Percentiles rank a stretch among this genome's conserved stretches.
phyloP scores from a whole-genome alignment of 2,888 invertebrate genomes.

The Clivina fossor region DNA sequence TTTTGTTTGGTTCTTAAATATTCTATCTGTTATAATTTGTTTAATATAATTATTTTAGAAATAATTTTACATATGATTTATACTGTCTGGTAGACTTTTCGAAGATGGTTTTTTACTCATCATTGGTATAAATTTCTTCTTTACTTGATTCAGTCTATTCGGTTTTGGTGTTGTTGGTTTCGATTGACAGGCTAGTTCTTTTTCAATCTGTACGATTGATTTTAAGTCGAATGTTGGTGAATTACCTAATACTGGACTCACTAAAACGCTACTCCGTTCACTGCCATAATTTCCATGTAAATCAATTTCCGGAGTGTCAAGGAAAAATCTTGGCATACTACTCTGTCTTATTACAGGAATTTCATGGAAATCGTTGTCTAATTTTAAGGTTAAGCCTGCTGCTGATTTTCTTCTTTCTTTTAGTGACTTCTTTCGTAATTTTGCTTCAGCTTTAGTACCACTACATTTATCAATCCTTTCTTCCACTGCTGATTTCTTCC shows the following conservation, averaged over 20 bases:
- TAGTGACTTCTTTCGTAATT: constrained; percentile 48
- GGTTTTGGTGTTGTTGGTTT: constrained; percentile 18
- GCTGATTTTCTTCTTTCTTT: constrained; percentile 49
- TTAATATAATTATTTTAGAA: neutral
- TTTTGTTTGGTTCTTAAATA: too few relatives aligned
- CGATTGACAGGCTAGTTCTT: constrained; percentile 39
- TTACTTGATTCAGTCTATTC: constrained; percentile 34
- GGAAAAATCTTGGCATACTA: constrained; percentile 52
- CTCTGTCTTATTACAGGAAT: constrained; percentile 51
- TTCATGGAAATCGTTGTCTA: constrained; percentile 40
- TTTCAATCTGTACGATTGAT: constrained; percentile 52
- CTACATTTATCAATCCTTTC: constrained; percentile 25
- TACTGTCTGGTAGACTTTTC: constrained; percentile 25
- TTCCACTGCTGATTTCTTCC: constrained; percentile 26
- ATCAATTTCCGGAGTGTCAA: constrained; percentile 49
- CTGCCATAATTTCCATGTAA: constrained; percentile 7
- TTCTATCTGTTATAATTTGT: too few relatives aligned
- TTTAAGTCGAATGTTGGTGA: constrained; percentile 47
- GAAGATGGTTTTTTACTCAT: constrained; percentile 22
- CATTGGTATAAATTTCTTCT: constrained; percentile 24
- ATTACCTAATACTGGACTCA: constrained; percentile 46
- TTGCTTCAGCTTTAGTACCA: constrained; percentile 30
- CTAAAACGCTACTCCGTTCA: constrained; percentile 43
- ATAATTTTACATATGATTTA: constrained; percentile 16
- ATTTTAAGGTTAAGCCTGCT: constrained; percentile 20